These are phyloP conservation scores for Galerucella nymphaeae DNA, from an alignment of 2,888 invertebrate species.

Conservation along the genomic window DNA sequence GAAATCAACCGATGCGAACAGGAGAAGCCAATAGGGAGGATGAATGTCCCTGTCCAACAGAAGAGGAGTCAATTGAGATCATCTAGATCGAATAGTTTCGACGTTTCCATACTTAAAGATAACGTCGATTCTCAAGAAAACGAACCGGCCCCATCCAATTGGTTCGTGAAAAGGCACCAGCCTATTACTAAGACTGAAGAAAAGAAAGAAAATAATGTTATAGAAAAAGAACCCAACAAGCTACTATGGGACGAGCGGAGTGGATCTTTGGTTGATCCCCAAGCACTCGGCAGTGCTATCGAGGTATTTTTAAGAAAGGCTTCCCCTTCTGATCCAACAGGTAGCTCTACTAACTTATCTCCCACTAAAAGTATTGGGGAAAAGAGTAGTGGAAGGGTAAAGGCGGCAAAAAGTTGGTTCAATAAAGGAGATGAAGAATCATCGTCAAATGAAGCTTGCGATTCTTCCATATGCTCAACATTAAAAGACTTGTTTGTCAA, in stretches of 20 bases:
- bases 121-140: slow-evolving; percentile 58
- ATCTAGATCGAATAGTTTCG: slow-evolving; percentile 85
- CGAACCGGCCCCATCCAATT: slow-evolving; percentile 70
- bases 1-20: slow-evolving; percentile 79
- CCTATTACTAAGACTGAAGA: slow-evolving; percentile 64
- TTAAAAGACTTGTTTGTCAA: slow-evolving; percentile 89
- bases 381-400: slow-evolving; percentile 41
- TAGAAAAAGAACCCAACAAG: slow-evolving; percentile 63
- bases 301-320: slow-evolving; percentile 81
- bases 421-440: slow-evolving; percentile 75
- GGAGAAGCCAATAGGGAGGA: slow-evolving; percentile 52
- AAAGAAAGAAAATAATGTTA: slow-evolving; percentile 47
- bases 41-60: slow-evolving; percentile 58
- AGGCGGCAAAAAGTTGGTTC: slow-evolving; percentile 67
- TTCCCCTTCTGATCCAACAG: slow-evolving; percentile 66
- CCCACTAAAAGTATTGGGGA: slow-evolving; percentile 48
- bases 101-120: slow-evolving; percentile 78
- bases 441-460: slow-evolving; percentile 73
- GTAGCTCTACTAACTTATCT: slow-evolving; percentile 34
- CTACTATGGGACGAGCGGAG: slow-evolving; percentile 82
- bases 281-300: slow-evolving; percentile 84
- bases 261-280: slow-evolving; percentile 83
- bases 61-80: slow-evolving; percentile 72
- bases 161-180: slow-evolving; percentile 83
- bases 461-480: slow-evolving; percentile 84